Conservation (phyloP, 2,113 vertebrate species). For the Nanger granti region DNA sequence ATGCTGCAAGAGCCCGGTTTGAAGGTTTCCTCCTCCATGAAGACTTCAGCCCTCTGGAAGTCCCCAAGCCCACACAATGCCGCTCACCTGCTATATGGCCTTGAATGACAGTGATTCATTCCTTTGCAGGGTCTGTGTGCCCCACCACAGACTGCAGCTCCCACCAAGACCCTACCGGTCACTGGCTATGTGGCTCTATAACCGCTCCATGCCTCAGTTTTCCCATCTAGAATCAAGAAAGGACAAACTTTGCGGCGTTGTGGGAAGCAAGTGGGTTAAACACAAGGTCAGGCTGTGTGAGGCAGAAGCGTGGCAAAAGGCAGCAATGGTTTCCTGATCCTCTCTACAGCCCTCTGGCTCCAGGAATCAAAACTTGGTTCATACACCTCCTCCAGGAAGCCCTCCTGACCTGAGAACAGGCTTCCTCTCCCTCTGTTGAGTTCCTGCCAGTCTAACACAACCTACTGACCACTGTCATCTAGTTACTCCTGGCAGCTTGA, state of each 20-base stretch:
- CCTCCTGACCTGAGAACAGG: background rate
- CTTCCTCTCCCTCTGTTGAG: background rate
- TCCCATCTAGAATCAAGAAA: background rate
- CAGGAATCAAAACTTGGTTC: background rate
- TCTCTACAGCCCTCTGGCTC: background rate
- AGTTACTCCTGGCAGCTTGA: background rate
- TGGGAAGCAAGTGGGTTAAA: background rate
- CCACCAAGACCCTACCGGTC: background rate
- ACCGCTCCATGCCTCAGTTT: background rate
- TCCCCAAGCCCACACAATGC: rapidly evolving
- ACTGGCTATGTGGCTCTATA: background rate
- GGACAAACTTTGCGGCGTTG: background rate
- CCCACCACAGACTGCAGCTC: background rate
- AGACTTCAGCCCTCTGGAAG: background rate
- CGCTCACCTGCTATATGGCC: background rate
- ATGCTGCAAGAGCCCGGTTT: background rate
- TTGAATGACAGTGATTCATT: background rate
- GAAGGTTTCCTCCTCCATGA: background rate
- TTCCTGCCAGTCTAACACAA: background rate
- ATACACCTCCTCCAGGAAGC: background rate
- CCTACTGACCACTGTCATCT: background rate
- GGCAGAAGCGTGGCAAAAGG: background rate
- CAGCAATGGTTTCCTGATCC: background rate
- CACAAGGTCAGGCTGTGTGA: background rate
- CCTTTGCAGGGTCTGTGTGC: background rate